A percentile compares a stretch with the other conserved stretches of the same genome.
phyloP scores from a whole-genome alignment of 2,797 vertebrate species.

The Gephyroberyx darwinii region DNA sequence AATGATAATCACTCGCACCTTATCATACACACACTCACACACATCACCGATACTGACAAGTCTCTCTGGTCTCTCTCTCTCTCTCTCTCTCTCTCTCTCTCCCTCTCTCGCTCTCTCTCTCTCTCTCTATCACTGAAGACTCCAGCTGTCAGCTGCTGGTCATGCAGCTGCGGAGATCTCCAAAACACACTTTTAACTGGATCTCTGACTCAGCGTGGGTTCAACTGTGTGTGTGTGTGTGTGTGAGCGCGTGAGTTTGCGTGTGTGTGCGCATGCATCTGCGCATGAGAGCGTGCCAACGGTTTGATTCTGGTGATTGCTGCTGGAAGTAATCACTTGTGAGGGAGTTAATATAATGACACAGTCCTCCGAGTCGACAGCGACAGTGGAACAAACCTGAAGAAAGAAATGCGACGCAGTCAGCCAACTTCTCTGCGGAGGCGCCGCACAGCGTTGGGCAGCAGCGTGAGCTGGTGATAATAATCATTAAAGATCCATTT shows the following conservation, averaged over 20 bases:
- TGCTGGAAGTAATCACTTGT: slow-evolving; percentile 54
- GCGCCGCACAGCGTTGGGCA: slow-evolving; percentile 17
- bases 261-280: slow-evolving; percentile 24
- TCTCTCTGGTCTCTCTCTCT: no score
- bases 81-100: background rate
- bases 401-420: slow-evolving; percentile 10
- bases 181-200: slow-evolving; percentile 46
- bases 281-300: slow-evolving; percentile 37
- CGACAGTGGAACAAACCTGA: slow-evolving; percentile 18
- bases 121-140: slow-evolving; percentile 28
- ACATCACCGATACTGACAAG: slow-evolving; percentile 29
- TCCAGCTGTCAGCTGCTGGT: slow-evolving; percentile 82
- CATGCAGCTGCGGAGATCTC: slow-evolving; percentile 68
- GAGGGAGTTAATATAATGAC: slow-evolving; percentile 45
- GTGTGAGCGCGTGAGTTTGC: slow-evolving; percentile 5
- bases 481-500: background rate
- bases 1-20: slow-evolving; percentile 55
- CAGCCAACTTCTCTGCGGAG: slow-evolving; percentile 9
- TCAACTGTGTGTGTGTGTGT: slow-evolving; percentile 38
- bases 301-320: slow-evolving; percentile 66
- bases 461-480: background rate
- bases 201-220: slow-evolving; percentile 48
- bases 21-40: slow-evolving; percentile 31
- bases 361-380: slow-evolving; percentile 24
- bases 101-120: slow-evolving; percentile 2